These are phyloP conservation scores for Laupala kohalensis DNA, from an alignment of 1,140 invertebrate genomes.

Conservation along the genomic window DNA sequence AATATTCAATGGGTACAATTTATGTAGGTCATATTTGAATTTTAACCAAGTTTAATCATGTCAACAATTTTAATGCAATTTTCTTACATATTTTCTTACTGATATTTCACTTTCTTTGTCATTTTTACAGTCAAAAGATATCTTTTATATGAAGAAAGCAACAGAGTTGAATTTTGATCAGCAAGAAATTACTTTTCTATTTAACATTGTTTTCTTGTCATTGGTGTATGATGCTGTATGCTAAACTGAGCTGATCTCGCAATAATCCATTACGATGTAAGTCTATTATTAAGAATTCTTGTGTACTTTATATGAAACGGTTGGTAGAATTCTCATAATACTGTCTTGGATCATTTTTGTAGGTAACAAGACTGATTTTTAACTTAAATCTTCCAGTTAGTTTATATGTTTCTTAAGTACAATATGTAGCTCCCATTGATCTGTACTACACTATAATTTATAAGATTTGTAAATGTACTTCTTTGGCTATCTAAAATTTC, in stretches of 20 bases:
- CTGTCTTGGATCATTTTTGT: background rate
- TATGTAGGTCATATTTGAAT: background rate
- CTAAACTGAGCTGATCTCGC: too few species aligned
- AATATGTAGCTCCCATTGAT: background rate
- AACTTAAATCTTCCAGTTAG: background rate
- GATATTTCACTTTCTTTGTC: background rate
- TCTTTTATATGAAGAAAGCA: background rate
- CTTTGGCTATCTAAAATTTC: too few species aligned
- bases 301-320: background rate
- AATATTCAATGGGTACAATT: background rate
- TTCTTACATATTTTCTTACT: background rate
- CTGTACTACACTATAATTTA: too few species aligned
- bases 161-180: background rate
- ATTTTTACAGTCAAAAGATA: background rate
- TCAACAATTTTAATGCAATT: background rate
- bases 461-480: too few species aligned
- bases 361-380: background rate
- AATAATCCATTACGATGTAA: background rate
- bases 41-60: background rate
- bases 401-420: background rate
- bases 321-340: background rate
- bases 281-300: background rate
- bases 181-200: too few species aligned
- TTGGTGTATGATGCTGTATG: too few species aligned
- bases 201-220: too few species aligned